Evolutionary conservation across 1,140 invertebrate species (phyloP).

Genomic region (Drosophila ohnishii): DNA sequence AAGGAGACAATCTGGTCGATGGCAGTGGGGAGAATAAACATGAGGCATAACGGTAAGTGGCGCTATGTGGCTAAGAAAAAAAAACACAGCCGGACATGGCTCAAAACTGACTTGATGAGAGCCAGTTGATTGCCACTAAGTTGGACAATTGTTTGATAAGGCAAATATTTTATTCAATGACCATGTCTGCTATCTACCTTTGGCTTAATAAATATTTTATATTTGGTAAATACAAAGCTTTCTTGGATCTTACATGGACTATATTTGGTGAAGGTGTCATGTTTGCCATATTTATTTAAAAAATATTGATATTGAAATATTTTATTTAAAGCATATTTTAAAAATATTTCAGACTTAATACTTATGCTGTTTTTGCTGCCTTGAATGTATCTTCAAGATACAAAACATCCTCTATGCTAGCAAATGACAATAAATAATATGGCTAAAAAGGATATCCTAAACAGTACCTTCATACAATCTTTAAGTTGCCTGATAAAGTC

Average conservation of each 20-base stretch:
- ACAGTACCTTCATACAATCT: not conserved
- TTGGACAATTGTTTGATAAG: slow-evolving; percentile 13
- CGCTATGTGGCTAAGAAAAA: slow-evolving; percentile 27
- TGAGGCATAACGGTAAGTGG: slow-evolving; percentile 47
- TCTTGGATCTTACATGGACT: not conserved
- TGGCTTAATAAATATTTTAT: not conserved
- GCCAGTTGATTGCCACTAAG: slow-evolving; percentile 20
- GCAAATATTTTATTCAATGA: not conserved
- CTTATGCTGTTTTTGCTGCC: not conserved
- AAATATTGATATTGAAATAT: no score
- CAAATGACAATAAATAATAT: no score
- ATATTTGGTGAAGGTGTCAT: no score
- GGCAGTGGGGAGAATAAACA: not conserved
- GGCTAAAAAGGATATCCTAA: no score
- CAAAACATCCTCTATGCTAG: not conserved
- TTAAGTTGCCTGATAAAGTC: not conserved
- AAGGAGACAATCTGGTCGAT: slow-evolving; percentile 25
- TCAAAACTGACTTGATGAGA: slow-evolving; percentile 28
- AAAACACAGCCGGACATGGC: not conserved
- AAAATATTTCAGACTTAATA: no score
- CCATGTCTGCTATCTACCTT: not conserved
- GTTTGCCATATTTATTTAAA: no score
- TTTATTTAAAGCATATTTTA: not conserved
- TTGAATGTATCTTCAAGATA: not conserved
- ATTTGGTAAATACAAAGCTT: not conserved